Base-by-base conservation (phyloP, 37 sponge, comb jelly and placozoan species). In the Crambe crambe region DNA sequence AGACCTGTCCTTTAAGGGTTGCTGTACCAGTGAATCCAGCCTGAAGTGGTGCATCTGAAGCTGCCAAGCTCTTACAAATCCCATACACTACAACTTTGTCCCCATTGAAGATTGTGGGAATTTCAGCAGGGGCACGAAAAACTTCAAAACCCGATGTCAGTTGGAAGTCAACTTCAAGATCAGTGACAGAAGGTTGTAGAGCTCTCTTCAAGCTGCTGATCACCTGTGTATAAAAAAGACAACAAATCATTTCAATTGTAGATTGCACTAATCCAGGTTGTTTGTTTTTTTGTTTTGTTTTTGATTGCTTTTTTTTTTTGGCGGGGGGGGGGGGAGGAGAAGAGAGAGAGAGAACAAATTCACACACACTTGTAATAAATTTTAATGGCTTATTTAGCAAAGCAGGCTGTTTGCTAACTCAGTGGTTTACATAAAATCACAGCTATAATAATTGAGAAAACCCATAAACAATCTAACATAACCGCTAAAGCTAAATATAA, bases 81-180 rank as follows among this genome's bases (percentile, higher is more conserved):
- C 90, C 93, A 78, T 85, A 93, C 25, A 89, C 56, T n/a, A 85
- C 76, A 20, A 69, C 37, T 43, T 85, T 84, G 25, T 93, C 93
- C 35, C 93, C 86, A 59, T 59, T 44, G 79, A 85, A 93, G 29
- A 93, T 23, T 3, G 80, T 54, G 27, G 93, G 86, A 6, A 83
- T 62, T 34, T 77, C 67, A 26, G 38, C 44, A 4, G 93, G 93
- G 42, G 70, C 80, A 37, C 78, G 74, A 29, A 42, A 44, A 23
- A 42, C 86, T 18, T 65, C 35, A 54, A 70, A 80, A 32, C 64
- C 73, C n/a, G 58, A 54, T 9, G 87, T 81, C 4, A 90, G 66
- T 4, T 81, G 30, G 62, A 85, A 90, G 42, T 62, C 36, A 26
- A 90, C 82, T 22, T 41, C 27, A 15, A 78, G 40, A 29, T 86